Conservation (phyloP, 2,113 vertebrate species). For the Dromaius novaehollandiae region DNA sequence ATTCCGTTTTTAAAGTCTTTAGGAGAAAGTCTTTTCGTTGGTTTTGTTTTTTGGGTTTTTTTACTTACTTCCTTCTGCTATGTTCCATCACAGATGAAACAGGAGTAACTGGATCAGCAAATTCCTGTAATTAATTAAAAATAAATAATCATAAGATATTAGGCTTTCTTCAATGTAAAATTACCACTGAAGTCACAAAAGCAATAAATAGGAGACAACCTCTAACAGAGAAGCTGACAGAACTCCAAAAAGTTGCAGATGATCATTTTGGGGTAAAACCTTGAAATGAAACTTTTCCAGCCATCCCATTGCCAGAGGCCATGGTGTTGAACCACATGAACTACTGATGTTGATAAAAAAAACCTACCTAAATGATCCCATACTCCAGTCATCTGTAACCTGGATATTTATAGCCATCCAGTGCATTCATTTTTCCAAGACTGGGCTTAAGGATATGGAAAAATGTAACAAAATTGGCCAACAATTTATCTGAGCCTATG, state of each 20-base stretch:
- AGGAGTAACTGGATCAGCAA: conserved; percentile 40
- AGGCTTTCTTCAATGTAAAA: neutral
- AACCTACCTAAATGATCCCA: neutral
- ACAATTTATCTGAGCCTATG: neutral
- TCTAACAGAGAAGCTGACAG: neutral
- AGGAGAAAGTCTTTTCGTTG: neutral
- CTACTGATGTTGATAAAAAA: neutral
- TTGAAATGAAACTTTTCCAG: neutral
- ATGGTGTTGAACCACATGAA: neutral
- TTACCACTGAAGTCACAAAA: neutral
- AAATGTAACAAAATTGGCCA: neutral
- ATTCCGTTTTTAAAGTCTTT: neutral
- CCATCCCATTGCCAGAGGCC: neutral
- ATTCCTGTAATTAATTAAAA: conserved; percentile 44
- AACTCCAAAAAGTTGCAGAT: neutral
- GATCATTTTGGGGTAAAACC: neutral
- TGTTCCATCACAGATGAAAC: neutral
- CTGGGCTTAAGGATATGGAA: neutral
- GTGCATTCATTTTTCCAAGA: neutral
- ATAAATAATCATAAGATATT: neutral
- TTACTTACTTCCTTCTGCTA: neutral
- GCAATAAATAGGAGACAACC: neutral
- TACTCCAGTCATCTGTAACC: neutral
- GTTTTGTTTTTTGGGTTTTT: neutral
- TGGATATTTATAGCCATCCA: neutral